phyloP scores from a whole-genome alignment of 2,113 vertebrate genomes.

The Micronisus gabar region DNA sequence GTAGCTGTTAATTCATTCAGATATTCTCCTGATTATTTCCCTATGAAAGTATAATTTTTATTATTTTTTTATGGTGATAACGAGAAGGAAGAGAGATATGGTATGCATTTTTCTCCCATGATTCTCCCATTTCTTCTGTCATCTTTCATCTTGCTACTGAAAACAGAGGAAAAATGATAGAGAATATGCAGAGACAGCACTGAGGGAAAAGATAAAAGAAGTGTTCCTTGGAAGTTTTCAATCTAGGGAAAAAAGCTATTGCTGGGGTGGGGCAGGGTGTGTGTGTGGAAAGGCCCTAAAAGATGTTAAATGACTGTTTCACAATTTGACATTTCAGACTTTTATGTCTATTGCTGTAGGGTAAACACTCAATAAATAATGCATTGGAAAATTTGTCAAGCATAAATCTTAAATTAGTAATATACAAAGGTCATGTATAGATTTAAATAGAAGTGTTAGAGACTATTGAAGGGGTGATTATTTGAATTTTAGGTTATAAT shows the following conservation, averaged over 20 bases:
- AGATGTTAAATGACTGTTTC: slow-evolving; percentile 1
- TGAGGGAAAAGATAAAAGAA: not conserved
- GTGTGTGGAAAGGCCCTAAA: not conserved
- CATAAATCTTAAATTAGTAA: slow-evolving; percentile 14
- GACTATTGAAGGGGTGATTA: not conserved
- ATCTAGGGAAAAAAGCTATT: not conserved
- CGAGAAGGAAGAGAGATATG: not conserved
- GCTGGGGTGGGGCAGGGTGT: accelerated
- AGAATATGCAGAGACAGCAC: not conserved
- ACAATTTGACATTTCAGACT: slow-evolving; percentile 35
- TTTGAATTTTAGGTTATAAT: slow-evolving; percentile 15
- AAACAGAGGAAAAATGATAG: not conserved
- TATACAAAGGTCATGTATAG: slow-evolving; percentile 17
- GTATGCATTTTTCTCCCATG: not conserved
- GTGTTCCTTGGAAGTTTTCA: not conserved
- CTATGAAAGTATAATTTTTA: not conserved
- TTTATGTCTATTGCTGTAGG: slow-evolving; percentile 11
- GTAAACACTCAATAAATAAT: slow-evolving; percentile 16
- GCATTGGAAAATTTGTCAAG: not conserved
- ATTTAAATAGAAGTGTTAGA: not conserved
- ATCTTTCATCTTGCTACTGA: not conserved
- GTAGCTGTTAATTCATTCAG: not conserved
- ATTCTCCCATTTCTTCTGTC: not conserved
- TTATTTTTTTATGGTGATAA: not conserved
- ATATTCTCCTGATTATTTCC: not conserved